These are phyloP conservation scores for Cirrhinus mrigala DNA, from an alignment of 2,797 vertebrate species.

Conservation along the genomic window DNA sequence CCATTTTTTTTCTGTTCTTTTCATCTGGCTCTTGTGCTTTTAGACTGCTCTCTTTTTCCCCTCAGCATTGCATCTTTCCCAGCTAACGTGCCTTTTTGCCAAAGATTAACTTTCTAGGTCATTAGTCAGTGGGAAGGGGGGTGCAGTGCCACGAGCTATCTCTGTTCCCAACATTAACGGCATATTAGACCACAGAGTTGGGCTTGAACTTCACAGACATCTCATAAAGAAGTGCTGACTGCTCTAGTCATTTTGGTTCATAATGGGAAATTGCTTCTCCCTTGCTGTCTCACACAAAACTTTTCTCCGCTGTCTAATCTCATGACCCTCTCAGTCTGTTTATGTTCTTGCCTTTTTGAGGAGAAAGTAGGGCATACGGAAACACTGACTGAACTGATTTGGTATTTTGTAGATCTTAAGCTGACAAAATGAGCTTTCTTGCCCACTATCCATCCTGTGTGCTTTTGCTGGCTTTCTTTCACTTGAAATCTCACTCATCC, in stretches of 20 bases:
- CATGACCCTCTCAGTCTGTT: conserved; percentile 71
- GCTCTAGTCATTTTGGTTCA: conserved; percentile 54
- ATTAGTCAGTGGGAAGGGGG: conserved; percentile 67
- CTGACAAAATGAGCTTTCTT: conserved; percentile 67
- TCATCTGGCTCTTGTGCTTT: not conserved
- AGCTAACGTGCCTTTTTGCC: conserved; percentile 41
- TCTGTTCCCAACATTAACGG: conserved; percentile 35
- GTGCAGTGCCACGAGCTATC: conserved; percentile 38
- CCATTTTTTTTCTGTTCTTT: not conserved
- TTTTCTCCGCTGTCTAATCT: conserved; percentile 63
- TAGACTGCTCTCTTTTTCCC: not conserved
- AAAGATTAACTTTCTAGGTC: conserved; percentile 83
- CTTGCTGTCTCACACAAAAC: conserved; percentile 41
- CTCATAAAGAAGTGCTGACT: conserved; percentile 43
- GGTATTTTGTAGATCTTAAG: conserved; percentile 75
- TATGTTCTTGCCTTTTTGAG: conserved; percentile 65
- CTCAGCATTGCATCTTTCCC: conserved; percentile 24
- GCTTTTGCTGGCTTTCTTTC: not conserved
- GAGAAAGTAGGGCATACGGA: conserved; percentile 78
- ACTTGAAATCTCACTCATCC: conserved; percentile 17
- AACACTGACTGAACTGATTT: conserved; percentile 78
- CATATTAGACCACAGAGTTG: conserved; percentile 43
- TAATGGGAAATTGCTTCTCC: conserved; percentile 35
- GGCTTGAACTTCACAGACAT: conserved; percentile 48
- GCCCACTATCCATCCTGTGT: conserved; percentile 21